Base-by-base conservation (phyloP, 1,140 invertebrate genomes). In the Sycobia sp. region DNA sequence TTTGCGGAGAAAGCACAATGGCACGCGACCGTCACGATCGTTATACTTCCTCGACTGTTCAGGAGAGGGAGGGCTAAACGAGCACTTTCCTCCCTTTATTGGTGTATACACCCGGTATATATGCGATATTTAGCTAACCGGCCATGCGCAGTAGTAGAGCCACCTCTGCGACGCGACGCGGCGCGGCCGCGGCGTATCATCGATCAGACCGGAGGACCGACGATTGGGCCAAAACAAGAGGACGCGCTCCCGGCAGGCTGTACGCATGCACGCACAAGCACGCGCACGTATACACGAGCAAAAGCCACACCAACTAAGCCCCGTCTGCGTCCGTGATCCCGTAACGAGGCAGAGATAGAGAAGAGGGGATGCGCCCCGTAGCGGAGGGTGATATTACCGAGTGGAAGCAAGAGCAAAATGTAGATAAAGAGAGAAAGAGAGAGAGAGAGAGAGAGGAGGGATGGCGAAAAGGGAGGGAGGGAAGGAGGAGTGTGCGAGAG, bases 191-290 rank as follows among this genome's bases (percentile, higher is more conserved):
- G 74, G 74, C 72, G 75, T 80, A 80, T 81, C 77, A 80, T 81
- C 78, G 78, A 81, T 80, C 77, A 80, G 78, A 76, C 73, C 67
- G 70, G 67, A 72, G n/a, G 71, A 76, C 72, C 71, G 74, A 81
- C 76, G 77, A 80, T 80, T 79, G 77, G 75, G 75, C 73, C 73
- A 80, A 79, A 80, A 80, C 77, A 79, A 80, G 73, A 78, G 76
- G 73, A 29, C 3, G 49, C 5, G 4, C 73, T 69, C 74, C 71
- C 68, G 13, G 23, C 14, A 34, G 16, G 16, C 18, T 23, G 73
- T 67, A 73, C 69, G 67, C 66, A 69, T 73, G 73, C 60, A 65
- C 67, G 62, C 68, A 38, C 50, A 20, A 16, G 7, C 47, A 22
- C 23, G 14, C 47, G n/a, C n/a, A n/a, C n/a, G n/a, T n/a, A n/a